Evolutionary conservation across 2,113 vertebrate genomes (phyloP), one percentile per base, ranked within the genome.

Genomic region (Limnothrissa miodon): DNA sequence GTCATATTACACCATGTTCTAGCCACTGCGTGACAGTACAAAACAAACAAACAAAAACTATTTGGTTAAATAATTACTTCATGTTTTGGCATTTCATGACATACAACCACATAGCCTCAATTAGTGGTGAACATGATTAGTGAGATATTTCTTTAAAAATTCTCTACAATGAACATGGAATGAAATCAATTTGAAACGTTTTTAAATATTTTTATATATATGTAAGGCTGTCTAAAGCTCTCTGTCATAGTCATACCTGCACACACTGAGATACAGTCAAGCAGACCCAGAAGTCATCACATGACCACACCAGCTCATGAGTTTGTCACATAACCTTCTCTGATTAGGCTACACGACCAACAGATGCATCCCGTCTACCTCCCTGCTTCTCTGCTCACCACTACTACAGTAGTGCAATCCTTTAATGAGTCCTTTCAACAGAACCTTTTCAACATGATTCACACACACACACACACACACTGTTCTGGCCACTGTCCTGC

Each of bases 401-500:
- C 5, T 9, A 15, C 29, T 29, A 66, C 59, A 36, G n/a, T n/a
- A n/a, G 62, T 33, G 25, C 10, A 13, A 13, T 70, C 17, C 11
- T 33, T 36, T 36, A 53, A 29, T 36, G 29, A 4, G 25, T 70
- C 33, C 66, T 36, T 33, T 74, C 66, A 74, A 33, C 33, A 36
- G 66, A 74, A 74, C 66, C 29, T 36, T 33, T 13, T 4, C 11
- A 25, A n/a, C n/a, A n/a, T n/a, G n/a, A n/a, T n/a, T n/a, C 42
- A 42, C 42, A 42, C 42, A 42, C 42, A 42, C 42, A 42, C 42
- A 4, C 42, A 42, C 42, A 42, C 29, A 36, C 66, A 33, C 66
- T 5, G 66, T 33, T 74, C 66, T 33, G 13, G 95, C 94, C 94
- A 80, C 95, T 95, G 94, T 95, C 95, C 96, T 93, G 96, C 96